phyloP scores from a whole-genome alignment of 2,888 invertebrate genomes.

The Epinotia bilunana region DNA sequence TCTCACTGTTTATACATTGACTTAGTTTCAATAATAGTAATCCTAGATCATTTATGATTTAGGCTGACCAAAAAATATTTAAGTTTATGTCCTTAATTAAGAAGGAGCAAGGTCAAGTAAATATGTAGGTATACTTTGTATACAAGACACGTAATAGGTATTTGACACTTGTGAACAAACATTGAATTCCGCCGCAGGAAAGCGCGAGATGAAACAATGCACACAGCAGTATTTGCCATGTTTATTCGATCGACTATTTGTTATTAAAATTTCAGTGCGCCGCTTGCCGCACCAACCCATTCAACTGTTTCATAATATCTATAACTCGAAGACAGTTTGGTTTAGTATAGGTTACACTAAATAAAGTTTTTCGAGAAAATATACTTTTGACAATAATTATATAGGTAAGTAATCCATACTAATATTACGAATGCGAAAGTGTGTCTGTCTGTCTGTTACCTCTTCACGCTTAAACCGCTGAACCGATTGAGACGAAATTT shows the following conservation, averaged over 20 bases:
- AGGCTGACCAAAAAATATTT: not conserved
- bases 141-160: not conserved
- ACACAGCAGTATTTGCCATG: not conserved
- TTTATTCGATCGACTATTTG: conserved; percentile 26
- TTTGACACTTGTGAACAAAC: conserved; percentile 23
- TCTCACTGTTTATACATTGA: not conserved
- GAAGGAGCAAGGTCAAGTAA: not conserved
- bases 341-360: not conserved
- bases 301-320: conserved; percentile 9
- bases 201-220: conserved; percentile 37
- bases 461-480: no score
- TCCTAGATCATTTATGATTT: not conserved
- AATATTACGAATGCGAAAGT: no score
- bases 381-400: no score
- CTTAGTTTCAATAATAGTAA: not conserved
- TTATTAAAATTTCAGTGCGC: conserved; percentile 28
- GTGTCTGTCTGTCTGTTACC: no score
- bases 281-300: conserved; percentile 3
- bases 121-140: not conserved
- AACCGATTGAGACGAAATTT: no score
- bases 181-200: conserved; percentile 24
- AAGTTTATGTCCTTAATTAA: not conserved
- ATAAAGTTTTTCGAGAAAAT: no score
- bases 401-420: no score
- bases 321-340: not conserved